A percentile compares a stretch with the other conserved stretches of the same genome.
These are phyloP conservation scores for Semicossyphus pulcher DNA, from an alignment of 2,113 vertebrate species.

Conservation along the genomic window DNA sequence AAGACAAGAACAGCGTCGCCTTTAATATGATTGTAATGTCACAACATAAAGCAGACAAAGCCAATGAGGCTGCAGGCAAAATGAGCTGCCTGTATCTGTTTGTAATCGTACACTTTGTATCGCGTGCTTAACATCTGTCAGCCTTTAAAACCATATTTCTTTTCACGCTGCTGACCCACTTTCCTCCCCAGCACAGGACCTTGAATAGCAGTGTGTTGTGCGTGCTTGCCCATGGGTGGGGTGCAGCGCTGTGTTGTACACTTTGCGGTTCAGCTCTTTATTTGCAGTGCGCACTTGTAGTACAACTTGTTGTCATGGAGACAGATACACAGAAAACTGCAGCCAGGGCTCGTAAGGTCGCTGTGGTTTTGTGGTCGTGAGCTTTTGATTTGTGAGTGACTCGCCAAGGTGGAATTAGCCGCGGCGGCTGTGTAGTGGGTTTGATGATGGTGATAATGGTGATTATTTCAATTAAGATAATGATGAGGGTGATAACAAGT, in stretches of 20 bases:
- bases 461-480: constrained; percentile 26
- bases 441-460: constrained; percentile 9
- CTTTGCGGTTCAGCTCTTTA: constrained; percentile 55
- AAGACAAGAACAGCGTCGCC: background rate
- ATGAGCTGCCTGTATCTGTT: background rate
- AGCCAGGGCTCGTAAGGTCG: background rate
- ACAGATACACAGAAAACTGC: constrained; percentile 25
- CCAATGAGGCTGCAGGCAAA: background rate
- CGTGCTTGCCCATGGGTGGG: constrained; percentile 56
- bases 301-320: constrained; percentile 48
- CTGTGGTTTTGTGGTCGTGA: background rate
- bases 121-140: constrained; percentile 1
- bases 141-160: constrained; percentile 19
- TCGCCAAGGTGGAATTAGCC: constrained; percentile 1
- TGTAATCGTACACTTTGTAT: background rate
- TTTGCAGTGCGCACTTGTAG: constrained; percentile 33
- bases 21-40: background rate
- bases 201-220: constrained; percentile 41
- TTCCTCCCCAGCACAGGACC: constrained; percentile 23
- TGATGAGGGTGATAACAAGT: background rate
- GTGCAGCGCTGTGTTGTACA: constrained; percentile 34
- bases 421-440: background rate
- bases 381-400: constrained; percentile 16
- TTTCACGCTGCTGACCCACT: constrained; percentile 37
- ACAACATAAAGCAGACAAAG: background rate